phyloP scores from a whole-genome alignment of 2,888 invertebrate genomes.

The Tenthredo mesomela region DNA sequence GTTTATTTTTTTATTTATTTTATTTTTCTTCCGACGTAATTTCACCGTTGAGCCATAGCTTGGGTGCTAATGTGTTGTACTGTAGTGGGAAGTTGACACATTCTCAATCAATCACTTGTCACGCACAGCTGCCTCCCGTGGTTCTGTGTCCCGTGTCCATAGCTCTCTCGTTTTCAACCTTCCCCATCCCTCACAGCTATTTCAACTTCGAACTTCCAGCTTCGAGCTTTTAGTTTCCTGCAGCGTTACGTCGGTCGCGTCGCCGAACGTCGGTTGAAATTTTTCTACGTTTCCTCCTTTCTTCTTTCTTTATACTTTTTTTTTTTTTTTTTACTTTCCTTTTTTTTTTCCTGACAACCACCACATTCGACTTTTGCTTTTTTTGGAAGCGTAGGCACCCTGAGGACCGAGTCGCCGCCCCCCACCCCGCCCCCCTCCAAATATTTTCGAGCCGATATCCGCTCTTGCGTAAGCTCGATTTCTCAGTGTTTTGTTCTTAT shows the following conservation, averaged over 20 bases:
- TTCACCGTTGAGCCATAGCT: slow-evolving; percentile 22
- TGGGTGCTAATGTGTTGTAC: slow-evolving; percentile 69
- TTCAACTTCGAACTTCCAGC: slow-evolving; percentile 47
- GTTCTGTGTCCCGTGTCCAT: slow-evolving; percentile 34
- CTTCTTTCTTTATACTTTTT: not conserved
- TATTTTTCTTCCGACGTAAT: slow-evolving; percentile 27
- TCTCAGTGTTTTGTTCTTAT: slow-evolving; percentile 33
- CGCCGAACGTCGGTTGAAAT: not conserved
- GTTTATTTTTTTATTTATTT: not conserved
- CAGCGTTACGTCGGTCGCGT: slow-evolving; percentile 7
- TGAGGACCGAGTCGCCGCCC: not conserved
- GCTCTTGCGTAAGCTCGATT: slow-evolving; percentile 5
- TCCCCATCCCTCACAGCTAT: not conserved
- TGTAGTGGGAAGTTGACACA: slow-evolving; percentile 75
- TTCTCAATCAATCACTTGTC: slow-evolving; percentile 76
- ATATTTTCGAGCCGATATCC: slow-evolving; percentile 7
- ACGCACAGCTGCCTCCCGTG: slow-evolving; percentile 68
- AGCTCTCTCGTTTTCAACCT: slow-evolving; percentile 50
- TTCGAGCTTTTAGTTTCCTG: slow-evolving; percentile 9
- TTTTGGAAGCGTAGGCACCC: not conserved
- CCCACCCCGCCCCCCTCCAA: too few species aligned
- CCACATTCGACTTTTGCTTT: not conserved
- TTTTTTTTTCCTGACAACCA: not conserved
- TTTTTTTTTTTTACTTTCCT: not conserved
- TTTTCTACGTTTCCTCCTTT: not conserved